Conservation (phyloP, 2,113 vertebrate genomes). For the Myiozetetes cayanensis region DNA sequence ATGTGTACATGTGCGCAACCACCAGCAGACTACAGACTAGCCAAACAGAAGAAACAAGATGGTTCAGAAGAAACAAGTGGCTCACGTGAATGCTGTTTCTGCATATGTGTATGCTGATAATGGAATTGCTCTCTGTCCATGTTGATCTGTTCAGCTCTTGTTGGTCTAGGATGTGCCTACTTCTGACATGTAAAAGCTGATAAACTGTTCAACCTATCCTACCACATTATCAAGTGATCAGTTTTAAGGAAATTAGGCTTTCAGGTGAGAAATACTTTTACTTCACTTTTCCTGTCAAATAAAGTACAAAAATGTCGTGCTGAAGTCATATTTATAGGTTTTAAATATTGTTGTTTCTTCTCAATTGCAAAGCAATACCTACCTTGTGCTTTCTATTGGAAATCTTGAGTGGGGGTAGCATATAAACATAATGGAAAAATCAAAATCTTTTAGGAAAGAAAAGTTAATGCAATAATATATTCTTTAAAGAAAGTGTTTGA, state of each 20-base stretch:
- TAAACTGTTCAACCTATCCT: not conserved
- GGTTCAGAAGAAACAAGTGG: not conserved
- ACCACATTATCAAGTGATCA: not conserved
- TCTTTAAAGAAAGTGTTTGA: not conserved
- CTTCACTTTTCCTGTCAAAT: not conserved
- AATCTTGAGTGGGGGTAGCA: not conserved
- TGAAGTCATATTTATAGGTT: not conserved
- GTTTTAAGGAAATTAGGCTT: not conserved
- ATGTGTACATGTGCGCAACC: too few species aligned
- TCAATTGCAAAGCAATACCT: not conserved
- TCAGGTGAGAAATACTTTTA: not conserved
- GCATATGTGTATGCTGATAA: not conserved
- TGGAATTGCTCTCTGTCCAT: rapidly evolving
- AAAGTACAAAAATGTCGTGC: not conserved
- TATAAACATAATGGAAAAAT: not conserved
- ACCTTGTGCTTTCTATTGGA: not conserved
- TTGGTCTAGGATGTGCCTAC: not conserved
- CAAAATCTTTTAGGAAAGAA: not conserved
- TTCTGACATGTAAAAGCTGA: not conserved
- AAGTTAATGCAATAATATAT: not conserved
- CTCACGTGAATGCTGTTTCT: not conserved
- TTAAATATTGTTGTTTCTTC: not conserved
- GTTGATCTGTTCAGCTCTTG: not conserved
- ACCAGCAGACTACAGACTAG: not conserved
- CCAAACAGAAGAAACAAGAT: not conserved